Base-by-base conservation (phyloP, 2,888 invertebrate genomes). In the Stenoptilia bipunctidactyla region DNA sequence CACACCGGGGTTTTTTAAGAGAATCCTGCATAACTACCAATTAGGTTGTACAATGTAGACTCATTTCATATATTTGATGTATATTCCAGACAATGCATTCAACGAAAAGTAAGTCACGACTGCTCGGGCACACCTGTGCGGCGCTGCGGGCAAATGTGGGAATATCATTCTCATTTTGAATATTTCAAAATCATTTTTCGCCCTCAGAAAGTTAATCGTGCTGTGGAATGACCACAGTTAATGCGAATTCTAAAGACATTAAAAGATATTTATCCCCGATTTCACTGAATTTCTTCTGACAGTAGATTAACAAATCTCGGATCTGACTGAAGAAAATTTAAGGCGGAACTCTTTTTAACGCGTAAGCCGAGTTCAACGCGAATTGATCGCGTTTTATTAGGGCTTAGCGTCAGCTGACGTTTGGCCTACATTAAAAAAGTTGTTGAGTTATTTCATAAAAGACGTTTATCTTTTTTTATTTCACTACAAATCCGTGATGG, bases 61-160 rank as follows among this genome's bases (percentile, higher is more conserved):
- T 12, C 30, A 30, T 30, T 30, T 30, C 30, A 30, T 30, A 30
- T 30, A n/a, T 30, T 30, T 20, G 9, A 30, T 10, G 56, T 52
- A 51, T 57, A 34, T 3, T 35, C 43, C 54, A 49, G 53, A 56
- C 58, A 61, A 59, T 56, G 51, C 44, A 45, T 54, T 51, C 58
- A 56, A 55, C 46, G 52, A 50, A 50, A 65, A 63, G 74, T 83
- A 80, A 83, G 80, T 82, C 82, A 82, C 82, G 82, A 82, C 67
- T 42, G 51, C 66, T 30, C 6, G 30, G 77, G 56, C 53, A 69
- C 82, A 83, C 79, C 82, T 83, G 82, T 70, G 75, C 66, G 56
- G 54, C 64, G 50, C 53, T 12, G 30, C 9, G 30, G 30, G 30
- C n/a, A 4, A n/a, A 5, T 30, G 30, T 30, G 30, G 4, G 30